Conservation (phyloP, 2,797 vertebrate genomes). For the Malurus leucopterus region DNA sequence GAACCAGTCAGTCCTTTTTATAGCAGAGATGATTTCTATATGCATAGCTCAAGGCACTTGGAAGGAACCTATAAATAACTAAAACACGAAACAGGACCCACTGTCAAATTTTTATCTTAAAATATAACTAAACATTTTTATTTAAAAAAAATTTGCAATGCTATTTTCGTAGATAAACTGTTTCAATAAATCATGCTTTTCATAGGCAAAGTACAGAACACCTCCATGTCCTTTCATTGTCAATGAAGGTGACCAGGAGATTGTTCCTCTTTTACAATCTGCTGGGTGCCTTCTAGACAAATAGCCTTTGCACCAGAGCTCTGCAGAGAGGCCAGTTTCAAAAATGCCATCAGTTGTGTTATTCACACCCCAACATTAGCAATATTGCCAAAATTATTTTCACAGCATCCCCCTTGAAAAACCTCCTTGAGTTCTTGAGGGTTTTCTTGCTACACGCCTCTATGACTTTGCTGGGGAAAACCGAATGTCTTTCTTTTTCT, state of each 20-base stretch:
- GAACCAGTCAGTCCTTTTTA: neutral
- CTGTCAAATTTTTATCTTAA: conserved; percentile 7
- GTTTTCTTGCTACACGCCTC: neutral
- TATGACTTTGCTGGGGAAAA: neutral
- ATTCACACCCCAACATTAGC: neutral
- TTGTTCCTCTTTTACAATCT: neutral
- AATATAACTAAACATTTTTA: neutral
- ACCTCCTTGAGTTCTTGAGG: neutral
- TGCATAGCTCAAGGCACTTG: neutral
- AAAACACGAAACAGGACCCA: neutral
- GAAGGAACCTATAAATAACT: conserved; percentile 30
- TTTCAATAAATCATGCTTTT: neutral
- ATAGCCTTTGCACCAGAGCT: neutral
- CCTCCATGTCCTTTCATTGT: neutral
- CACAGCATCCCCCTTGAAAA: neutral
- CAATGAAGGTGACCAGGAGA: neutral
- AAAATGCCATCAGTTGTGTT: neutral
- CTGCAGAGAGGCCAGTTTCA: neutral
- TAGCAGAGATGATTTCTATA: conserved; percentile 11
- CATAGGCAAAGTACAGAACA: neutral
- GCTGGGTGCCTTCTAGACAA: neutral
- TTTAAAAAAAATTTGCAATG: neutral
- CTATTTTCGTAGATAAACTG: neutral
- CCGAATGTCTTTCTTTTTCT: neutral
- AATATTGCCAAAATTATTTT: neutral